Evolutionary conservation across 2,888 invertebrate genomes (phyloP).

Genomic region (Cryptus armator): DNA sequence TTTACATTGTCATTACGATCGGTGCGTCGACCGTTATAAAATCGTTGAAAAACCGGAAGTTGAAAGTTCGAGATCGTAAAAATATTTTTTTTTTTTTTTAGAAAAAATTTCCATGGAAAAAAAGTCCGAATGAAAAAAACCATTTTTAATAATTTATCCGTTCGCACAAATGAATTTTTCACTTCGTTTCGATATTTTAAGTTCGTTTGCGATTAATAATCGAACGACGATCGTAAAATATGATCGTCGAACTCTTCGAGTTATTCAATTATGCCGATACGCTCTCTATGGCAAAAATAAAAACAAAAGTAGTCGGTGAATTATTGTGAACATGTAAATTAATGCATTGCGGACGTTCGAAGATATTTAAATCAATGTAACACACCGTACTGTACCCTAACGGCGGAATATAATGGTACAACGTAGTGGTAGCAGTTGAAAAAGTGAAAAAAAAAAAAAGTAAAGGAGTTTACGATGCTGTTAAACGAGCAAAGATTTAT

Average conservation of each 20-base stretch:
- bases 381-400: neutral
- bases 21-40: neutral
- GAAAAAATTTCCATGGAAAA: no score
- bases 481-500: constrained; percentile 6
- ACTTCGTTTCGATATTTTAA: no score
- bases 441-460: neutral
- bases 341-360: neutral
- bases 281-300: neutral
- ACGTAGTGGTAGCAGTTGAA: neutral
- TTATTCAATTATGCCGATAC: neutral
- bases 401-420: neutral
- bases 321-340: neutral
- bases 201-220: neutral
- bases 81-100: neutral
- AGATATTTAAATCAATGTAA: neutral
- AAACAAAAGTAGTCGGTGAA: neutral
- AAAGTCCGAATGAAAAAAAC: no score
- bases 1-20: neutral
- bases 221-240: constrained; percentile 4
- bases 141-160: no score
- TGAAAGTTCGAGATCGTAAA: neutral
- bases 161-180: no score
- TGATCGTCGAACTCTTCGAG: neutral
- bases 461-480: neutral
- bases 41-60: neutral